Percentiles rank a stretch among this genome's conserved stretches.
phyloP scores from a whole-genome alignment of 2,797 vertebrate genomes.

The Muscicapa striata region DNA sequence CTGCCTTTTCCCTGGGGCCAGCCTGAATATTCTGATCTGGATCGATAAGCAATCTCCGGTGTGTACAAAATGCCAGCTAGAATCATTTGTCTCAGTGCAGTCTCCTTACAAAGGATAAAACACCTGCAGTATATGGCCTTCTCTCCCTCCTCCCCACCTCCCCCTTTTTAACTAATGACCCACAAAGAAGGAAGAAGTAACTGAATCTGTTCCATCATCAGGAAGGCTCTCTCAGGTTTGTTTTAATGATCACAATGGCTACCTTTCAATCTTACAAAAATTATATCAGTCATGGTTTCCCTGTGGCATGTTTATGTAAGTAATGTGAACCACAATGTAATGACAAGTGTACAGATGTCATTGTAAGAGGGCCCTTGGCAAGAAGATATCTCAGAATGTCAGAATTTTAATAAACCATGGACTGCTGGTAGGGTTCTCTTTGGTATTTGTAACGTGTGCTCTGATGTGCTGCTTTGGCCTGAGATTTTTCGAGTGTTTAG shows the following conservation, averaged over 20 bases:
- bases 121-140: conserved; percentile 82
- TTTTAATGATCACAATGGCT: conserved; percentile 77
- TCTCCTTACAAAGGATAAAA: conserved; percentile 86
- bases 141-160: conserved; percentile 66
- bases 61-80: conserved; percentile 99
- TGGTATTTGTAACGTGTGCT: conserved; percentile 14
- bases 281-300: conserved; percentile 76
- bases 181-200: conserved; percentile 86
- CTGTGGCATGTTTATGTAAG: conserved; percentile 78
- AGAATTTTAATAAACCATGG: conserved; percentile 70
- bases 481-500: conserved; percentile 37
- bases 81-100: conserved; percentile 98
- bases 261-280: conserved; percentile 79
- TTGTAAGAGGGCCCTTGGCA: conserved; percentile 80
- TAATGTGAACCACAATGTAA: conserved; percentile 74
- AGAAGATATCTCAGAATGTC: conserved; percentile 78
- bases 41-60: conserved; percentile 99
- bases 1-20: conserved; percentile 88
- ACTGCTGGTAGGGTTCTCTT: conserved; percentile 48
- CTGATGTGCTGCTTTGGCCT: conserved; percentile 4
- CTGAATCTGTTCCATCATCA: conserved; percentile 87
- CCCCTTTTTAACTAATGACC: conserved; percentile 95
- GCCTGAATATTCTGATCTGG: conserved; percentile 97
- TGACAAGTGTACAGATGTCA: conserved; percentile 88
- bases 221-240: conserved; percentile 78